A percentile compares a stretch with the other conserved stretches of the same genome.
These are phyloP conservation scores for Cheumatopsyche charites DNA, from an alignment of 1,140 invertebrate species.

Conservation along the genomic window DNA sequence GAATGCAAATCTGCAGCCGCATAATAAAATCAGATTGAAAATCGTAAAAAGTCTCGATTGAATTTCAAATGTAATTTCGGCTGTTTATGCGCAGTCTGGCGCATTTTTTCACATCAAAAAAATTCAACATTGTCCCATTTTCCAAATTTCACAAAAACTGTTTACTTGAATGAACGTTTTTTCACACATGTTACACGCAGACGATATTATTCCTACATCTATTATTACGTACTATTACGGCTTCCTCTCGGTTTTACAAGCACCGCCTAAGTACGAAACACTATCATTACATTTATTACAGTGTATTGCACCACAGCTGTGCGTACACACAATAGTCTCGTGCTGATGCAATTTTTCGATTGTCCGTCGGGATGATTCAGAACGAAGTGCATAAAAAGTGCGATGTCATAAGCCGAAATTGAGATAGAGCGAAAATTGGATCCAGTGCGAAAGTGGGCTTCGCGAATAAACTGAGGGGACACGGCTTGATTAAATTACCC, in stretches of 20 bases:
- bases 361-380: conserved; percentile 12
- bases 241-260: conserved; percentile 5
- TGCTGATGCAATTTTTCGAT: not conserved
- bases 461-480: not conserved
- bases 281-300: conserved; percentile 6
- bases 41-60: no score
- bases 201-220: not conserved
- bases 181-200: not conserved
- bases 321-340: not conserved
- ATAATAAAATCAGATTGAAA: no score
- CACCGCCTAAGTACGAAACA: not conserved
- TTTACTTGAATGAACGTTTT: no score
- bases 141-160: no score
- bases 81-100: no score
- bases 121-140: no score
- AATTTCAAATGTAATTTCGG: no score
- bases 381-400: not conserved
- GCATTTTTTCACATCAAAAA: no score
- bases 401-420: conserved; percentile 8
- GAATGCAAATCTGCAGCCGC: no score
- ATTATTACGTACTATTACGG: conserved; percentile 6
- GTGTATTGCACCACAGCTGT: not conserved
- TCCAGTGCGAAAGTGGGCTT: not conserved
- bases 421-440: conserved; percentile 2
- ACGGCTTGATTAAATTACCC: not conserved